phyloP scores from a whole-genome alignment of 2,113 vertebrate species.

The Grallaria varia region DNA sequence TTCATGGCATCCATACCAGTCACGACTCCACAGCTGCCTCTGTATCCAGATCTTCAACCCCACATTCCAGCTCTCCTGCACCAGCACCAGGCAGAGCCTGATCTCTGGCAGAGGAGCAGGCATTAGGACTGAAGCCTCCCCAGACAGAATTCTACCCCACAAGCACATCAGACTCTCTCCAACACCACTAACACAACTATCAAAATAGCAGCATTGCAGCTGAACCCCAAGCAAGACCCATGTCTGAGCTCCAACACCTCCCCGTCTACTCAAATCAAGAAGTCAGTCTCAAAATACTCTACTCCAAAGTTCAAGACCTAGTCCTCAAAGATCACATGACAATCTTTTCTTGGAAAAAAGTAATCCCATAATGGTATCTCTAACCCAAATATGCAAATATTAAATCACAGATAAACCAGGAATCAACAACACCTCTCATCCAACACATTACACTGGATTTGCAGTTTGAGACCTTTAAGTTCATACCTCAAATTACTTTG shows the following conservation, averaged over 20 bases:
- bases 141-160: not conserved
- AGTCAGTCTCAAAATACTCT: not conserved
- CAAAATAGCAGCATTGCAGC: not conserved
- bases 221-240: not conserved
- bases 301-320: not conserved
- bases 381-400: not conserved
- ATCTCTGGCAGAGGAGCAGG: not conserved
- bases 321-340: not conserved
- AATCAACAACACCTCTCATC: not conserved
- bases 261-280: not conserved
- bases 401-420: not conserved
- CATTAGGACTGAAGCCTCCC: not conserved
- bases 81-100: not conserved
- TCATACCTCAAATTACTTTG: not conserved
- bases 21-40: not conserved
- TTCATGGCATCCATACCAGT: not conserved
- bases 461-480: not conserved
- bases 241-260: not conserved
- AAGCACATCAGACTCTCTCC: not conserved
- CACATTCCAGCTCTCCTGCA: fast-evolving
- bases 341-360: not conserved
- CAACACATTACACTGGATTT: not conserved
- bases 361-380: not conserved
- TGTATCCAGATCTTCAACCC: not conserved
- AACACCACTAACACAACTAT: not conserved